Conservation (phyloP, 2,113 vertebrate species). For the Entomyzon cyanotis region DNA sequence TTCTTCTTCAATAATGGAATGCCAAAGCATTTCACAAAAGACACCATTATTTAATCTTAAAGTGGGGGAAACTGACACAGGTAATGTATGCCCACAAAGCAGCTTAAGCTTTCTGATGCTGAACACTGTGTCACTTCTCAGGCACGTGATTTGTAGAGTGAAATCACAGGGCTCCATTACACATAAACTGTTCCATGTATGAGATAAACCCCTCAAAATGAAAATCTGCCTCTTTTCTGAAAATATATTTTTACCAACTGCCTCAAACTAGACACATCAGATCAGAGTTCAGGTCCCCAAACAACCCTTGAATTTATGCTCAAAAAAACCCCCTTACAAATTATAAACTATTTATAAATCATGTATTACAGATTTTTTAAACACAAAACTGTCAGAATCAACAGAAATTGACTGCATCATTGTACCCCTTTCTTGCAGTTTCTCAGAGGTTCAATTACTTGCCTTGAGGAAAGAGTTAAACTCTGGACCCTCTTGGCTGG, state of each 20-base stretch:
- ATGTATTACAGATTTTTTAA: neutral
- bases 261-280: neutral
- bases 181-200: neutral
- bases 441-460: neutral
- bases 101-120: neutral
- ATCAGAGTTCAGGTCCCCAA: neutral
- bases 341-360: neutral
- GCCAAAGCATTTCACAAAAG: neutral
- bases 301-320: neutral
- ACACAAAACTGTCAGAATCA: neutral
- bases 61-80: neutral
- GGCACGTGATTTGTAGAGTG: neutral
- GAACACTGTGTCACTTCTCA: neutral
- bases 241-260: neutral
- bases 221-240: neutral
- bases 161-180: neutral
- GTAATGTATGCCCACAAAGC: neutral
- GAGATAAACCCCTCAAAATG: neutral
- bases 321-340: fast-evolving
- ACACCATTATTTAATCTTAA: neutral
- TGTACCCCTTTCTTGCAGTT: neutral
- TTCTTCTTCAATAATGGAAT: neutral
- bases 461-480: neutral
- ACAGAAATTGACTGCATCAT: neutral
- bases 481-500: neutral